A percentile compares a stretch with the other conserved stretches of the same genome.
Evolutionary conservation across 2,113 vertebrate genomes (phyloP).

Genomic region (Rhinolophus sinicus): DNA sequence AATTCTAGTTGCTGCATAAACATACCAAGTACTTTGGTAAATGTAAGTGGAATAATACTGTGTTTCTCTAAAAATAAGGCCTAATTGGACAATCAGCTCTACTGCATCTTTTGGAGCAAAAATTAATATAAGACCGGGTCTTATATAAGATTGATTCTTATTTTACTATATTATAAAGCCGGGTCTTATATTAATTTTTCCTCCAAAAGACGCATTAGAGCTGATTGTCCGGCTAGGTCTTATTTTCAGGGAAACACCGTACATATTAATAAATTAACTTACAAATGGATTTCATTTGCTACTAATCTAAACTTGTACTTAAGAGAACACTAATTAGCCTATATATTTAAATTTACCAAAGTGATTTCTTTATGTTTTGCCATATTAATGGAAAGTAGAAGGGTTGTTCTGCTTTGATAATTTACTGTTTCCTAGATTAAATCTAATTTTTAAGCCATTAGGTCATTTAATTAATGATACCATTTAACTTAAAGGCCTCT

Average conservation of each 20-base stretch:
- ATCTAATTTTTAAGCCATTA: not conserved
- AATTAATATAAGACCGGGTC: too few species aligned
- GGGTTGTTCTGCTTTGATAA: constrained; percentile 12
- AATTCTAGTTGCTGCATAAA: constrained; percentile 4
- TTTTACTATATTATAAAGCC: too few species aligned
- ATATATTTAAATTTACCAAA: not conserved
- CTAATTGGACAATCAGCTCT: too few species aligned
- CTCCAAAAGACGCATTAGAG: too few species aligned
- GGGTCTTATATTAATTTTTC: too few species aligned
- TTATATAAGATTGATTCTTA: too few species aligned
- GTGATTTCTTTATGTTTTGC: constrained; percentile 21
- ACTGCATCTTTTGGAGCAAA: too few species aligned
- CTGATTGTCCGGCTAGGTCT: too few species aligned
- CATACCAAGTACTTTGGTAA: constrained; percentile 18
- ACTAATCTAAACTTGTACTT: not conserved
- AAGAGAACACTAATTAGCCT: not conserved
- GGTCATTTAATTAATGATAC: not conserved
- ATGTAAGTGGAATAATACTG: not conserved
- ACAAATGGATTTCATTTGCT: constrained; percentile 18
- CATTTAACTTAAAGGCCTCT: not conserved
- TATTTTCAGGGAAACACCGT: too few species aligned
- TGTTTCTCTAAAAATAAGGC: too few species aligned
- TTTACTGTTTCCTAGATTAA: not conserved
- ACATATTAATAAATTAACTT: not conserved
- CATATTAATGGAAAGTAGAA: not conserved